Evolutionary conservation across 2,113 vertebrate species (phyloP), one percentile per base, ranked within the genome.

Genomic region (Apus apus): DNA sequence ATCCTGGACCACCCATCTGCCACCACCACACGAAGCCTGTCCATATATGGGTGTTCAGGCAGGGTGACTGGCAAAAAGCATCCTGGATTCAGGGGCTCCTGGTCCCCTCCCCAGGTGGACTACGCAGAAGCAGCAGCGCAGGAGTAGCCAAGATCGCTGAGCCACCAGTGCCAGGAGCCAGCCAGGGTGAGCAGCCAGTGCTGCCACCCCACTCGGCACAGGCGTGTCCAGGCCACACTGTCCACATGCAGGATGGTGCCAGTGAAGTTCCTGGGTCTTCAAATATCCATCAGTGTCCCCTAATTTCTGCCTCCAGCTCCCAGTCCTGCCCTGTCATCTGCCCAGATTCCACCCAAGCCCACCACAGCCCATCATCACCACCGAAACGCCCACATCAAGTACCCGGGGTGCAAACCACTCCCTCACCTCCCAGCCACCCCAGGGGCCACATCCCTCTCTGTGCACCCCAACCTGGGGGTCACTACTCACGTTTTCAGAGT

Each of bases 401-500:
- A 22, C 43, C 62, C 46, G 23, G 79, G 11, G 22, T 26, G 23
- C 71, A 64, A 71, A 65, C 34, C 54, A 21, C 23, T 36, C 34
- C 67, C 54, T 74, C 23, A 0, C 40, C 26, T 30, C 67, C 50
- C 62, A 3, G 1, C 22, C 76, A 34, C 65, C 0, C 0, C 27
- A 67, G 67, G 19, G 43, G 50, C 66, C 62, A 32, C 0, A 0
- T 11, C 40, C 84, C 74, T 93, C 43, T 50, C 34, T 15, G 73
- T 6, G 1, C 2, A 9, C 74, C 78, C 82, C 6, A 1, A 17
- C 53, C 73, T 22, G 38, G 27, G 1, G 1, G 57, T 23, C 64
- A 22, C 65, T 19, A 95, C 99, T 99, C 98, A 99, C 99, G 99
- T 99, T 97, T 99, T 99, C 21, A 99, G 98, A 4, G 99, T 99